Base-by-base conservation (phyloP, 2,888 invertebrate genomes). In the Helleia helle region DNA sequence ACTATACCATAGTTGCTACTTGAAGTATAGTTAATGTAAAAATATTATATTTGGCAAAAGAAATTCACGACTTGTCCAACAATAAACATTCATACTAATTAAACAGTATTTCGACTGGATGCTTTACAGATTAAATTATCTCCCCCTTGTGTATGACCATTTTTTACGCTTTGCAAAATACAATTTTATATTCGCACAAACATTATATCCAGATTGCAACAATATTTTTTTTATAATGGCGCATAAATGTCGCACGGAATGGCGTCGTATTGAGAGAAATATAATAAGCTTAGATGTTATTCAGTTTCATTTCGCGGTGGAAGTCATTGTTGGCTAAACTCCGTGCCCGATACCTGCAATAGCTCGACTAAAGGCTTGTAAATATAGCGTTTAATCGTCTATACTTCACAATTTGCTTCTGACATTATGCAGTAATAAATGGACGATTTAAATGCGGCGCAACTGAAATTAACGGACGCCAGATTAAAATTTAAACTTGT, bases 321-420 rank as follows among this genome's bases (percentile, higher is more conserved):
- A 62, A 59, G 61, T 60, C 63, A 66, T 71, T 70, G 68, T 58
- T 47, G 42, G 51, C 49, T 44, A 28, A 39, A 37, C 46, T 44
- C 57, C 51, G 52, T n/a, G 54, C 54, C 43, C 51, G 57, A 55
- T 47, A 47, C 50, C 49, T 51, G 54, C 51, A 22, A 39, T 39
- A 30, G 22, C 38, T 6, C 24, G 24, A 50, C 47, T 52, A 48
- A 50, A 55, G 47, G 46, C 48, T 48, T 55, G 64, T 72, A 75
- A 72, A 74, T 76, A 71, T 67, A 54, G 41, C 51, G 50, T 63
- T 66, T 65, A 72, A 70, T 69, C 56, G 71, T 51, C 65, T 52
- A 71, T 73, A 75, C 66, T 67, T 77, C 59, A 70, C 71, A 74
- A 79, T 77, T 74, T 71, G 62, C 67, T 50, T 52, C 53, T 54